Evolutionary conservation across 2,797 vertebrate species (phyloP).

Genomic region (Hydrophis major): DNA sequence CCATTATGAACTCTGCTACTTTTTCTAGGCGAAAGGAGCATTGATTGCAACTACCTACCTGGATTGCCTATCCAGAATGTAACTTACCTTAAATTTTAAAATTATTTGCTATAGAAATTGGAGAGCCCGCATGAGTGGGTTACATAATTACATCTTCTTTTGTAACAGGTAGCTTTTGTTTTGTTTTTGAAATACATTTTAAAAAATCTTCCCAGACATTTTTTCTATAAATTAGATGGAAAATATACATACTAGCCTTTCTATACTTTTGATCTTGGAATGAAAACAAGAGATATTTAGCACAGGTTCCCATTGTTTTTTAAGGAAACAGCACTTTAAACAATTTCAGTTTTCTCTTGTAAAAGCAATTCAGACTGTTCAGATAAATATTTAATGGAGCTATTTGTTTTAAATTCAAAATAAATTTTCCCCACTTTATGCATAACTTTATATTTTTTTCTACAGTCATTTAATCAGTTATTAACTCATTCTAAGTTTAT

Average conservation of each 20-base stretch:
- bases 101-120: neutral
- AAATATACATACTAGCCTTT: neutral
- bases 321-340: neutral
- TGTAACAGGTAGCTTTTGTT: neutral
- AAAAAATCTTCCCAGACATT: neutral
- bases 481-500: neutral
- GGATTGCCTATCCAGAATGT: neutral
- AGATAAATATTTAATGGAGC: neutral
- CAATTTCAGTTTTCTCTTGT: neutral
- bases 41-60: too few relatives aligned
- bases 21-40: too few relatives aligned
- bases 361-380: neutral
- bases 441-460: neutral
- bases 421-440: neutral
- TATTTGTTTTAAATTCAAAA: neutral
- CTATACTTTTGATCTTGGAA: neutral
- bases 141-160: neutral
- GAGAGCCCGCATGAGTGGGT: neutral
- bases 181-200: neutral
- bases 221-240: neutral
- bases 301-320: neutral
- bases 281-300: neutral
- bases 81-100: neutral
- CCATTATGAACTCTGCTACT: too few relatives aligned
- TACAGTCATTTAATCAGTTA: neutral